Evolutionary conservation across 2,888 invertebrate species (phyloP), one percentile per base, ranked within the genome.

Genomic region (Torymus texanus): DNA sequence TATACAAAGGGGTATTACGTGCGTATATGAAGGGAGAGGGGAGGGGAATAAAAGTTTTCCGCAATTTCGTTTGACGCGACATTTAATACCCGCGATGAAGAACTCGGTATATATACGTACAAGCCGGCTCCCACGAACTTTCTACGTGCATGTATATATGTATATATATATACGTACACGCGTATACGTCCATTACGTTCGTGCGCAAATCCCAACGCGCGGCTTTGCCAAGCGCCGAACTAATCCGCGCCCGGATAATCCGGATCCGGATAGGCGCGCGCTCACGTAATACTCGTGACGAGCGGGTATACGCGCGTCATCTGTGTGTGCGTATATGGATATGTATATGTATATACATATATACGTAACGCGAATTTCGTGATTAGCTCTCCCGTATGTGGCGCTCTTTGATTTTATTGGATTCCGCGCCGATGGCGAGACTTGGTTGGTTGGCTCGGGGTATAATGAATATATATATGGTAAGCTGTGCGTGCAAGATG

Each of bases 171-270:
- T n/a, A 13, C 12, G 63, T 11, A 59, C 51, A 29, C 21, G 14
- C 12, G 63, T 11, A 59, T 51, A 29, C 21, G 14, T 16, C 59
- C 56, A 16, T 16, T 55, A 55, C 16, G 55, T 3, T 50, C 2
- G 16, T 16, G 13, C 53, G 41, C 41, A 41, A 67, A 24, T 55
- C 24, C 53, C 55, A 14, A 5, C 24, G 55, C 41, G 41, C 41
- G 41, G 41, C 41, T 41, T 10, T 59, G 50, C 63, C 55, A 14
- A 68, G 41, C 14, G 62, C 21, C 53, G 3, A 29, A 59, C 24
- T 75, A 75, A 75, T 75, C 75, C 75, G 11, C 24, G 63, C 50
- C 61, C 29, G 75, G 75, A 78, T 78, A 73, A 78, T 78, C 78
- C 73, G 41, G 62, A 78, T 78, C 50, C 73, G 61, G 63, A 65